Percentiles rank a stretch among this genome's conserved stretches.
phyloP scores from a whole-genome alignment of 2,888 invertebrate genomes.

The Cheilosia variabilis region DNA sequence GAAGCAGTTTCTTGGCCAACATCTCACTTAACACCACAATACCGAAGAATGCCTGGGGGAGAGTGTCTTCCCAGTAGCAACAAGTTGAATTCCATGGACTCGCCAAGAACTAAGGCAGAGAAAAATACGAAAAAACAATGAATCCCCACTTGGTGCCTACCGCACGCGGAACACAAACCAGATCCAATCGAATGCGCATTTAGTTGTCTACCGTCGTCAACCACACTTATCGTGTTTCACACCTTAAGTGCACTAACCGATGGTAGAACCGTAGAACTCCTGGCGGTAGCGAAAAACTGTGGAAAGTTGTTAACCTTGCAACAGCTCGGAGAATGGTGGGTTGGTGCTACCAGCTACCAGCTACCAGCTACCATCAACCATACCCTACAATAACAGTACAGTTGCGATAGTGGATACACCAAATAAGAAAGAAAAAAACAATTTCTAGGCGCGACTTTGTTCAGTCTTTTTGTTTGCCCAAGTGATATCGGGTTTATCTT shows the following conservation, averaged over 20 bases:
- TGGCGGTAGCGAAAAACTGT: constrained; percentile 18
- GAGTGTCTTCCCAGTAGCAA: not conserved
- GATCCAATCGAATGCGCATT: constrained; percentile 58
- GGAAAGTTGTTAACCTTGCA: constrained; percentile 70
- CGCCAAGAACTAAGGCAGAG: constrained; percentile 33
- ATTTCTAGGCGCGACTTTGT: constrained; percentile 31
- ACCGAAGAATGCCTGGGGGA: constrained; percentile 25
- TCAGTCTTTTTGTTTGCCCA: not conserved
- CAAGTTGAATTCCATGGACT: constrained; percentile 24
- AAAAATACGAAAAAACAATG: constrained; percentile 18
- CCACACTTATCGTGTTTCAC: constrained; percentile 19
- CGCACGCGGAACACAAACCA: constrained; percentile 44
- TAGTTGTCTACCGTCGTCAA: constrained; percentile 8
- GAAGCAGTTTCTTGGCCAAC: constrained; percentile 45
- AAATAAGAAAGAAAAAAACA: not conserved
- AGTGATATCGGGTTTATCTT: not conserved
- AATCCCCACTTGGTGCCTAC: too few relatives aligned
- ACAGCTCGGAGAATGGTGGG: constrained; percentile 1
- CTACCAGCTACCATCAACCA: constrained; percentile 8
- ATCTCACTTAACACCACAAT: constrained; percentile 39
- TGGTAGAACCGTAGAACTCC: constrained; percentile 11
- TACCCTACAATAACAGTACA: constrained; percentile 42
- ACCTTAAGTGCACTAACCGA: constrained; percentile 64
- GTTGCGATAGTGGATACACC: constrained; percentile 3
- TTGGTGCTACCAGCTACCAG: constrained; percentile 10